Conservation (phyloP, 2,797 vertebrate species). For the Champsocephalus esox region DNA sequence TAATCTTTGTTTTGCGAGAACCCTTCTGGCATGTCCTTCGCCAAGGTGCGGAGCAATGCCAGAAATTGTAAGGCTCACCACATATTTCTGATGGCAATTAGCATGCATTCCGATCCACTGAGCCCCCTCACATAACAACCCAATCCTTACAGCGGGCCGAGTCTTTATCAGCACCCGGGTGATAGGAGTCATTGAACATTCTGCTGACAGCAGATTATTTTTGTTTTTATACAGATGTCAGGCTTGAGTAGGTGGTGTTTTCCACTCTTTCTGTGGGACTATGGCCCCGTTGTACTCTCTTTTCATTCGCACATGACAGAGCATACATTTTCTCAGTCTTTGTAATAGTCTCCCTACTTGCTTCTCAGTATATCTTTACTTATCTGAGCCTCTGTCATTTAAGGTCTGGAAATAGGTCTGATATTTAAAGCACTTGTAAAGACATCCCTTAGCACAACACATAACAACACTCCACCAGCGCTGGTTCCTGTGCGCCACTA, state of each 20-base stretch:
- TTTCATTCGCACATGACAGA: conserved; percentile 54
- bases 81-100: conserved; percentile 93
- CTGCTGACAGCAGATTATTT: conserved; percentile 93
- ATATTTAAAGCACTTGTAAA: conserved; percentile 78
- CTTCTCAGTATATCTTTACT: conserved; percentile 39
- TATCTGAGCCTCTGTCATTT: conserved; percentile 66
- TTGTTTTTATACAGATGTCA: conserved; percentile 92
- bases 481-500: conserved; percentile 36
- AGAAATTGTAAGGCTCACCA: conserved; percentile 83
- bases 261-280: conserved; percentile 75
- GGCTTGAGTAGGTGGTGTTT: conserved; percentile 88
- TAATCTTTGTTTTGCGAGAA: conserved; percentile 84
- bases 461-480: conserved; percentile 62
- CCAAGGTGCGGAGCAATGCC: conserved; percentile 83
- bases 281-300: conserved; percentile 42
- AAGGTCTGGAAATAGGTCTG: conserved; percentile 74
- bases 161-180: conserved; percentile 85
- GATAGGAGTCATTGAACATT: conserved; percentile 90
- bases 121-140: conserved; percentile 88
- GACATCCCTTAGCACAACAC: conserved; percentile 70
- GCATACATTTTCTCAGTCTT: conserved; percentile 30
- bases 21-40: conserved; percentile 83
- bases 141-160: conserved; percentile 86
- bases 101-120: conserved; percentile 98
- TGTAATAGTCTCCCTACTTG: conserved; percentile 10